Evolutionary conservation across 2,888 invertebrate species (phyloP), one percentile per base, ranked within the genome.

Genomic region (Xanthia icteritia): DNA sequence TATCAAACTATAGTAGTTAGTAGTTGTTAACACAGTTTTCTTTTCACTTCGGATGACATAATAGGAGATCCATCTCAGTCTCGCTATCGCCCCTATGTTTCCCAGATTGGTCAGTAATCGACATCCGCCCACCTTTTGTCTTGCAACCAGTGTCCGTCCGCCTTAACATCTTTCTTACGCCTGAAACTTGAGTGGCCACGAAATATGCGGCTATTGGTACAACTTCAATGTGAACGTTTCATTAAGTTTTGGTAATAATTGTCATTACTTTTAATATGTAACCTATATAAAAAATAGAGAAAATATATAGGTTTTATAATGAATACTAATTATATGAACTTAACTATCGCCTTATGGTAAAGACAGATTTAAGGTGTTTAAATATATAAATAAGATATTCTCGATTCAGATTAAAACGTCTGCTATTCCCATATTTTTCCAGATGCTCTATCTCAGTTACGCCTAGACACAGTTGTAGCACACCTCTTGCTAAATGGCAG

Each of bases 101-200:
- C 31, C 64, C 61, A 65, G 65, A 58, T 42, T 20, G 75, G 71
- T 71, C 78, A 83, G 76, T 79, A 76, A 77, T 76, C 72, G 80
- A 81, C 56, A 54, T 81, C 84, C 84, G 74, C 79, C 79, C 77
- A 84, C 75, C 78, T 82, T 81, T 68, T 83, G 82, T 82, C 65
- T 78, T 70, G 70, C 77, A 76, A 75, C 81, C 78, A 81, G 63
- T 76, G 78, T 79, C 86, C 80, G 76, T 82, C 83, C 82, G 89
- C 78, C 82, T 75, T 81, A 36, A 79, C 76, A 76, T 77, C 61
- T 54, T 76, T 70, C 78, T 76, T 64, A 42, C 42, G 70, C 36
- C 51, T 73, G 61, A 76, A 81, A 42, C 56, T 39, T 72, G 60
- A 69, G 72, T 48, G 73, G 90, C 89, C 69, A 86, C 54, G 5